Percentiles rank a stretch among this genome's conserved stretches.
phyloP scores from a whole-genome alignment of 2,797 vertebrate species.

The Chromobotia macracanthus region DNA sequence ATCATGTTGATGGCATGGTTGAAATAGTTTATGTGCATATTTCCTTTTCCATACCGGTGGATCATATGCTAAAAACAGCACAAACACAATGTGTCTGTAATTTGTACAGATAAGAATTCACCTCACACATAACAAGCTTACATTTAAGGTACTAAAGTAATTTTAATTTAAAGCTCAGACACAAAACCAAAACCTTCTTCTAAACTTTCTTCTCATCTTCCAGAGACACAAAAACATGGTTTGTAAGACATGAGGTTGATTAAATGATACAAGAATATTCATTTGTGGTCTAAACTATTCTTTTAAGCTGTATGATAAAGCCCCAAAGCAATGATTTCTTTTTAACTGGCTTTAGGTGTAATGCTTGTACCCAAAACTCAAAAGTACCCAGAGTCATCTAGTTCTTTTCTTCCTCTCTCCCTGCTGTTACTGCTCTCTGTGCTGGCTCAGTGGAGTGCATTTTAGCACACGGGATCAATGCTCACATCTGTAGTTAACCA shows the following conservation, averaged over 20 bases:
- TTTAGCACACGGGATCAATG: conserved; percentile 56
- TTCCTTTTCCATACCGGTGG: conserved; percentile 19
- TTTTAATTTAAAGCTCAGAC: background rate
- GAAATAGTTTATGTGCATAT: conserved; percentile 52
- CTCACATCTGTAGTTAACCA: conserved; percentile 66
- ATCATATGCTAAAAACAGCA: background rate
- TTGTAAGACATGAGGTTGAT: background rate
- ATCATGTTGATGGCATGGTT: conserved; percentile 51
- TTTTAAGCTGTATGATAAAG: too few relatives aligned
- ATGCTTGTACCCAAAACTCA: background rate
- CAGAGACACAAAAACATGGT: background rate
- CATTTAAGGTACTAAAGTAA: background rate
- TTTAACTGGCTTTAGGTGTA: conserved; percentile 19
- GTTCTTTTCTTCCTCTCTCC: background rate
- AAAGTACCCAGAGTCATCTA: conserved; percentile 18
- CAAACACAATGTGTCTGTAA: background rate
- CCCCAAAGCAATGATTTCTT: background rate
- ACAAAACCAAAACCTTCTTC: background rate
- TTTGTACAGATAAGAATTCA: background rate
- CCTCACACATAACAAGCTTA: background rate
- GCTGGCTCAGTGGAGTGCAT: conserved; percentile 32
- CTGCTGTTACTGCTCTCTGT: conserved; percentile 1
- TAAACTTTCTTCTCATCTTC: background rate
- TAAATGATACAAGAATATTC: background rate
- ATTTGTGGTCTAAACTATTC: too few relatives aligned